Base-by-base conservation (phyloP, 1,140 invertebrate species). In the Cepaea nemoralis region DNA sequence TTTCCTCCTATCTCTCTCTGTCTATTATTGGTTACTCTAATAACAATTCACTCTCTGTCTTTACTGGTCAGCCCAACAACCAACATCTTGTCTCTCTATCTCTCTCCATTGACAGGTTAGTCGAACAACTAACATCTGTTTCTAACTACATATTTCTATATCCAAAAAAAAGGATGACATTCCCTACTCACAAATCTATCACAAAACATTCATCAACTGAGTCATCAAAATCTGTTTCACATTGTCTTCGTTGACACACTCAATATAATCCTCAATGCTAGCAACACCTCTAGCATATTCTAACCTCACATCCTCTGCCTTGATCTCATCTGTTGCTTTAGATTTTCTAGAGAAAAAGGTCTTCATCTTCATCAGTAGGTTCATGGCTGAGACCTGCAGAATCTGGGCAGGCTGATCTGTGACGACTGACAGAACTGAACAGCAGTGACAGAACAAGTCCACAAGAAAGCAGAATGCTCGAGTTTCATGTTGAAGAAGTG, bases 401-500 rank as follows among this genome's bases (percentile, higher is more conserved):
- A 70, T 39, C 10, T 70, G 69, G 3, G 37, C 35, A 6, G 69
- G 14, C 40, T 40, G 69, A 24, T 37, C 69, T 24, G 39, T 37
- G 22, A 22, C 40, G 35, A n/a, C 19, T 3, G 69, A 70, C 2
- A 70, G 24, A 39, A 70, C 35, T n/a, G n/a, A n/a, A n/a, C 69
- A 70, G 69, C 24, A n/a, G 39, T 70, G 69, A 22, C 69, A 70
- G 12, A 70, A n/a, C 33, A 70, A 1, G 22, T 63, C 59, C 59
- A 63, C 59, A 22, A 63, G 59, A 27, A 63, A 16, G 6, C 5
- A 27, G 5, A 63, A 16, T 0, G 2, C 16, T 63, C 5, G 16
- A 10, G 1, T 63, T 63, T 63, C 59, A 5, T 63, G 59, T 6
- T 31, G 59, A 27, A 63, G 59, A 31, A 31, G n/a, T 19, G 45